Base-by-base conservation (phyloP, 2,888 invertebrate genomes). In the Iselma pallidipennis region DNA sequence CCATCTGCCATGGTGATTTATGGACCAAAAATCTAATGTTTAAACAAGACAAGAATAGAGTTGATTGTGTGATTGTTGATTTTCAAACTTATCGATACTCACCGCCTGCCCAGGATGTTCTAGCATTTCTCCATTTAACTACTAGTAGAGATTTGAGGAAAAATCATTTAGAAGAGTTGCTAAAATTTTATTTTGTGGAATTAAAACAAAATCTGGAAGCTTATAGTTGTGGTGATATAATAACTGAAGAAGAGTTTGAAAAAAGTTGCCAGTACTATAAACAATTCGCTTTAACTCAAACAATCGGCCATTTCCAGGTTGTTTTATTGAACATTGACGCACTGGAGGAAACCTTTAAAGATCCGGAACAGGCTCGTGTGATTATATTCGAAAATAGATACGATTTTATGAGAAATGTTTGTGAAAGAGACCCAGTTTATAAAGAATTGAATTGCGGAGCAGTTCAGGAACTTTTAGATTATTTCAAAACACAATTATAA, bases 11-110 rank as follows among this genome's bases (percentile, higher is more conserved):
- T 62, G 83, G 80, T 3, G 84, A 84, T 71, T 70, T 83, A 16
- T 84, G 84, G 84, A 76, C 81, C 0, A 83, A 83, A 57, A 84
- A 84, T 66, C 61, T 83, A 0, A 76, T 84, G 75, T 82, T 82
- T 16, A 73, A 74, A 59, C 63, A 61, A 37, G 65, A 65, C 57
- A 61, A 75, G 72, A 64, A 66, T 70, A 63, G 31, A 42, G 57
- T 57, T 4, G 59, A 68, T 55, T 79, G 78, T 10, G 71, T 67
- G 57, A 61, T 74, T 26, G 65, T 76, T 4, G 76, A 76, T 64
- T 76, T 73, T 53, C 76, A 77, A 67, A 67, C 65, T 10, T 73
- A 69, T 49, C 65, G 75, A 6, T 75, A 73, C 53, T 62, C 68
- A 55, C 75, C 76, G 7, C 74, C 75, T 4, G 71, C 72, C 3